Evolutionary conservation across 2,888 invertebrate species (phyloP).

Genomic region (Meganola albula): DNA sequence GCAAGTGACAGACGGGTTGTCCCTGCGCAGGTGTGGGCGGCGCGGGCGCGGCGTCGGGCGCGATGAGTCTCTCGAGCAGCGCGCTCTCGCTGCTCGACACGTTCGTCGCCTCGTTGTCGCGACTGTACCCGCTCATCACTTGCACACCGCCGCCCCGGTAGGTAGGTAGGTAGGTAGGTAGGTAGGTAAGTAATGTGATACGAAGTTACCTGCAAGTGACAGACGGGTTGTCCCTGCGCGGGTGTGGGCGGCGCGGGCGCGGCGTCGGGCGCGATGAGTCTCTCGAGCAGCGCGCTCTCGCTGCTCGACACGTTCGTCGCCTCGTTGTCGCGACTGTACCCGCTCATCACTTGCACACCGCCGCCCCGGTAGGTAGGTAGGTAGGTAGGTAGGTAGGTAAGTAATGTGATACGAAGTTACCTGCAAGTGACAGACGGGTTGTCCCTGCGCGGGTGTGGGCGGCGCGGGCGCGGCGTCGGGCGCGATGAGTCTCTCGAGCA

Average conservation of each 20-base stretch:
- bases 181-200: no score
- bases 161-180: no score
- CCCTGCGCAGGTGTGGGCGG: no score
- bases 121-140: no score
- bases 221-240: constrained; percentile 13
- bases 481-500: constrained; percentile 38
- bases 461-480: constrained; percentile 23
- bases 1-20: not conserved
- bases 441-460: no score
- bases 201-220: constrained; percentile 4
- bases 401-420: no score
- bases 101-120: constrained; percentile 36
- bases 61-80: constrained; percentile 37
- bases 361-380: no score
- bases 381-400: no score
- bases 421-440: not conserved
- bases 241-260: constrained; percentile 12
- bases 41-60: constrained; percentile 26
- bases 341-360: no score
- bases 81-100: constrained; percentile 40
- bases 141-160: no score
- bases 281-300: constrained; percentile 37
- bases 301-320: constrained; percentile 38
- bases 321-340: constrained; percentile 23
- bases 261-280: constrained; percentile 33